Percentiles rank a stretch among this genome's conserved stretches.
These are phyloP conservation scores for Heloderma charlesbogerti DNA, from an alignment of 2,113 vertebrate species.

Conservation along the genomic window DNA sequence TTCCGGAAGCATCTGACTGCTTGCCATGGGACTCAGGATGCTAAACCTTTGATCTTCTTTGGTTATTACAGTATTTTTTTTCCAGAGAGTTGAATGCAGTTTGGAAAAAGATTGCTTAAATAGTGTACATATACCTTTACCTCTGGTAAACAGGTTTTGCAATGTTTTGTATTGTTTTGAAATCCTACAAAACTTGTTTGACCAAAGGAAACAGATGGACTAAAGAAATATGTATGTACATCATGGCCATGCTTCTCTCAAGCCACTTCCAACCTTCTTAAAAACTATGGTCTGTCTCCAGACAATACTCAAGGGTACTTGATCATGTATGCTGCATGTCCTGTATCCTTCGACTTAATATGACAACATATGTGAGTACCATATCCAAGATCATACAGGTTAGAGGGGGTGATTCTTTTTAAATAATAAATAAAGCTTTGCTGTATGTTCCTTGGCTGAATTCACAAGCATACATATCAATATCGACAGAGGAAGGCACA, in stretches of 20 bases:
- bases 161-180: not conserved
- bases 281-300: not conserved
- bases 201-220: not conserved
- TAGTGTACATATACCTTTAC: too few relatives aligned
- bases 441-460: conserved; percentile 52
- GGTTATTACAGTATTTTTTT: not conserved
- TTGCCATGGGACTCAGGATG: not conserved
- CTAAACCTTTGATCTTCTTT: not conserved
- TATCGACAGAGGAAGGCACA: conserved; percentile 33
- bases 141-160: not conserved
- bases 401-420: conserved; percentile 37
- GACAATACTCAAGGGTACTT: not conserved
- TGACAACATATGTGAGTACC: conserved; percentile 6
- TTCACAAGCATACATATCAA: conserved; percentile 46
- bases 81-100: not conserved
- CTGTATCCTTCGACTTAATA: not conserved
- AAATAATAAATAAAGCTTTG: conserved; percentile 68
- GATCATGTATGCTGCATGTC: not conserved
- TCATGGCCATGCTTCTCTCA: not conserved
- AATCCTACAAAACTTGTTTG: not conserved
- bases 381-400: conserved; percentile 55
- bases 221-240: not conserved
- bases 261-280: not conserved
- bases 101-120: not conserved
- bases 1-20: not conserved